Evolutionary conservation across 2,113 vertebrate genomes (phyloP).

Genomic region (Myotis lucifugus): DNA sequence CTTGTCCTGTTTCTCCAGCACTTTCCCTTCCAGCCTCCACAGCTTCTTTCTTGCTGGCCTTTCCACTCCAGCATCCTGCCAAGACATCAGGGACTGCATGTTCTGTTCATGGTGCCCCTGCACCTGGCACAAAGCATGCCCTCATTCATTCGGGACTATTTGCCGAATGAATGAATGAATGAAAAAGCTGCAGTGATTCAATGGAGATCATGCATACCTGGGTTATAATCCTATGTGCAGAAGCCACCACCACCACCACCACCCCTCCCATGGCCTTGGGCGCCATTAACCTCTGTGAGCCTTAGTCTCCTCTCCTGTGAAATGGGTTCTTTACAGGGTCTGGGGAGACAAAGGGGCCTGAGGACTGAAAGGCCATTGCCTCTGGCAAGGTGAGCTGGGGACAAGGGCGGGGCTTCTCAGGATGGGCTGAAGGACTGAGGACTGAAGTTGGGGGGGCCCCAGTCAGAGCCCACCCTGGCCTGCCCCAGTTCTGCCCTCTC

Average conservation of each 20-base stretch:
- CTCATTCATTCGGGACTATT: not conserved
- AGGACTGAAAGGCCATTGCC: not conserved
- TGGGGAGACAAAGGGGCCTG: not conserved
- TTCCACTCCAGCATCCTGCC: not conserved
- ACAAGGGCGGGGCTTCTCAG: accelerated
- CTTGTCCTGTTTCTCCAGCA: not conserved
- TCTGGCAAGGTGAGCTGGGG: not conserved
- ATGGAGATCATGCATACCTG: not conserved
- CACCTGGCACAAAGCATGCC: not conserved
- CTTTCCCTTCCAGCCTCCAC: not conserved
- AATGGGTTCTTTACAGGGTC: not conserved
- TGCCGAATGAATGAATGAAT: not conserved
- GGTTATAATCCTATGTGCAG: not conserved
- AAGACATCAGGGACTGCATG: not conserved
- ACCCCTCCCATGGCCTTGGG: not conserved
- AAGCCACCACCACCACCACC: no score
- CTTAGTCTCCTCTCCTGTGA: not conserved
- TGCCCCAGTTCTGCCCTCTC: not conserved
- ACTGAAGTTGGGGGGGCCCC: not conserved
- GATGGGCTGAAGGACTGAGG: not conserved
- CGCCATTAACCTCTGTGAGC: not conserved
- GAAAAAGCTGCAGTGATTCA: not conserved
- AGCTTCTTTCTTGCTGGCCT: not conserved
- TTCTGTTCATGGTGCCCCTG: not conserved
- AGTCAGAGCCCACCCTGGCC: not conserved